Evolutionary conservation across 2,797 vertebrate species (phyloP), one percentile per base, ranked within the genome.

Genomic region (Enteromius unitaeniatus): DNA sequence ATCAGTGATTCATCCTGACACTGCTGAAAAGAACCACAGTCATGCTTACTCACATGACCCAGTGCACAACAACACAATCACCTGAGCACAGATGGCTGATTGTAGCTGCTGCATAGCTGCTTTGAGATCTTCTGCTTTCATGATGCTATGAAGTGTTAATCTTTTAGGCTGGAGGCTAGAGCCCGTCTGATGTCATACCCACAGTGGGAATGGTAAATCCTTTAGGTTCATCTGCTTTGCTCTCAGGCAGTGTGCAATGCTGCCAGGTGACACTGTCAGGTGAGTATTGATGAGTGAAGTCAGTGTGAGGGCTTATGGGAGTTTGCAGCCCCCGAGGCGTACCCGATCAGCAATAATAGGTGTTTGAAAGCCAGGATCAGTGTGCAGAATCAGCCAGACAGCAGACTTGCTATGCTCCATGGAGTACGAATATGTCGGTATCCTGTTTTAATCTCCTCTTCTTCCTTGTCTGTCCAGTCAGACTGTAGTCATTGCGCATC

Each of bases 311-410:
- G 14, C 84, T 65, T 80, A 19, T 23, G 76, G 64, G 84, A 75
- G 77, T 31, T 77, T 42, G 21, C 21, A 2, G 8, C 64, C 26
- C 49, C 76, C 60, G 64, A 40, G 75, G 75, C 78, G 19, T 68
- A 81, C 78, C 53, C 19, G 28, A 65, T 79, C 42, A 84, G 9
- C 55, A 80, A 55, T 88, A 81, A 73, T 85, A 79, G 73, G 72
- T 70, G 62, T 78, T 84, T 79, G 79, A 86, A 84, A 75, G 28
- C 31, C 40, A 23, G 15, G 37, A 6, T 60, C 23, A 7, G 34
- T 65, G 78, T 84, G 23, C 34, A 31, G 49, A 77, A 81, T 49
- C 79, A 78, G 45, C 74, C 82, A 28, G 53, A 65, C 21, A 21
- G 58, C 62, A 65, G 21, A 7, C 53, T 73, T 21, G 15, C 19